A percentile compares a stretch with the other conserved stretches of the same genome.
These are phyloP conservation scores for Pseudochirops corinnae DNA, from an alignment of 2,797 vertebrate species.

Conservation along the genomic window DNA sequence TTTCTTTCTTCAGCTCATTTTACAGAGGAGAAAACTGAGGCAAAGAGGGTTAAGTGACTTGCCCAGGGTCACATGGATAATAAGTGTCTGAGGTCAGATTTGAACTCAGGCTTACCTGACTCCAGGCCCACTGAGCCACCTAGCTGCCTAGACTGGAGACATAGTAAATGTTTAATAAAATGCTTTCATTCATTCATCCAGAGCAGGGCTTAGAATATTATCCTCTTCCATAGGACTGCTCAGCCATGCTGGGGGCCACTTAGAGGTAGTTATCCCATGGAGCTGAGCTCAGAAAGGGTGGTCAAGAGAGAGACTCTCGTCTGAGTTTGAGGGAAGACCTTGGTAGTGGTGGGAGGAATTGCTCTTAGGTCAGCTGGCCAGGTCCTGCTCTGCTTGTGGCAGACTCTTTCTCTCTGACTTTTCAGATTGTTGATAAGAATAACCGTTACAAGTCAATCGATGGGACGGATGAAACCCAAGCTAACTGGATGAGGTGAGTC, in stretches of 20 bases:
- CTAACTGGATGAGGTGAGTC: slow-evolving; percentile 99
- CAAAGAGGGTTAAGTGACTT: background rate
- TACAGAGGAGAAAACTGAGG: slow-evolving; percentile 11
- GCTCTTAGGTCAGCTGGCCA: background rate
- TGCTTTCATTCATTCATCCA: background rate
- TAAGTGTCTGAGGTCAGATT: background rate
- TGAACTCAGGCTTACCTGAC: background rate
- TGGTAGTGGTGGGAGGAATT: background rate
- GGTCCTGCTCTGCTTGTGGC: background rate
- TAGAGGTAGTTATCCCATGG: background rate
- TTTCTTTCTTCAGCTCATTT: background rate
- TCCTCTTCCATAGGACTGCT: background rate
- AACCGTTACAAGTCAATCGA: slow-evolving; percentile 94
- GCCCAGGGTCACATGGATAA: background rate
- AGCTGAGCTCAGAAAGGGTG: background rate
- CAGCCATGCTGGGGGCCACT: background rate
- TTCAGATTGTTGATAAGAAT: slow-evolving; percentile 92
- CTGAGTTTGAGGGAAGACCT: background rate
- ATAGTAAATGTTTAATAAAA: background rate
- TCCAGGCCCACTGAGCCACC: background rate
- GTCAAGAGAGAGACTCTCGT: background rate
- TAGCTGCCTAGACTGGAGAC: background rate
- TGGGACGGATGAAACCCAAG: slow-evolving; percentile 93
- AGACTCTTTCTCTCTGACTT: slow-evolving; percentile 61
- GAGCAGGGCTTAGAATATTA: background rate